Base-by-base conservation (phyloP, 1,140 invertebrate genomes). In the Watersipora subatra region DNA sequence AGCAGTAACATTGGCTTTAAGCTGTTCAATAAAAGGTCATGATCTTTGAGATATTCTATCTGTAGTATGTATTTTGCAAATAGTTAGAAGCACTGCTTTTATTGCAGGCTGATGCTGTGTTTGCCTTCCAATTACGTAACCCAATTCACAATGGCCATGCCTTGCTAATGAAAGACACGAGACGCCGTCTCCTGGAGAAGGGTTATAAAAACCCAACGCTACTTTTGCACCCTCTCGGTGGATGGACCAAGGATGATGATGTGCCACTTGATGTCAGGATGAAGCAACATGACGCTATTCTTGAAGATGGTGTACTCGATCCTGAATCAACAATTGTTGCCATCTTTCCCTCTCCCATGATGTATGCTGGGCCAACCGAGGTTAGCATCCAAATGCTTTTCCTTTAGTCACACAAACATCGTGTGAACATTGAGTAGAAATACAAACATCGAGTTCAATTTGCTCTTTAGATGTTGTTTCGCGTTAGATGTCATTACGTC, bases 171-270 rank as follows among this genome's bases (percentile, higher is more conserved):
- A 88, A 90, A 78, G 93, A 98, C 73, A 98, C 95, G 0, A 87
- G 87, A 65, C 84, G 86, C 30, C 87, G 88, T 69, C 83, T 98
- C 1, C 74, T 91, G 28, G 88, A 92, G 64, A 83, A 88, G 63
- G 92, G 93, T 0, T 96, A 88, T 75, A 90, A 91, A 75, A 96
- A 95, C 75, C 95, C 96, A 0, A 89, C 98, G 1, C 82, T 99
- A 17, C 81, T 99, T 0, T 82, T 99, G 1, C 96, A 99, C 85
- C 96, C 96, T 12, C 79, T 99, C 1, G 83, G 93, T 68, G 97
- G 97, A 27, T 99, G 94, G 94, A 99, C 94, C 0, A 99, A 99
- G 81, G 93, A 98, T 75, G 96, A 99, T 79, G 96, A 99, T 82
- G 95, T 99, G 57, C 95, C 96, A 15, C 80, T 99, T 2, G 69